Evolutionary conservation across 2,888 invertebrate genomes (phyloP).

Genomic region (Muschampia plurimacula): DNA sequence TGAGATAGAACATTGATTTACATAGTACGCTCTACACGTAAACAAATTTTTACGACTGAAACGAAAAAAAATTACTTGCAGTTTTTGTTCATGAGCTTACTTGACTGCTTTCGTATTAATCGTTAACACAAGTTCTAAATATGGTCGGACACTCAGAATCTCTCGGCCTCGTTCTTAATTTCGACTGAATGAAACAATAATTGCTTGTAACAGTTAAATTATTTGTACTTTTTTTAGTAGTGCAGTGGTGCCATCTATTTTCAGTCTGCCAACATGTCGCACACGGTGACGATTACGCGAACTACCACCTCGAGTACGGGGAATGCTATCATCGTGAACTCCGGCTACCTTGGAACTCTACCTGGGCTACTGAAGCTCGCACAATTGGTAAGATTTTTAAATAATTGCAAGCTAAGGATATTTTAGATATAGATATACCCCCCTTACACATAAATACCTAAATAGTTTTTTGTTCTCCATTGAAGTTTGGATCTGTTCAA

Average conservation of each 20-base stretch:
- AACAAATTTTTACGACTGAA: too few species aligned
- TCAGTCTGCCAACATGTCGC: conserved; percentile 89
- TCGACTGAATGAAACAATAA: neutral
- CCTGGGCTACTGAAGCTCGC: conserved; percentile 93
- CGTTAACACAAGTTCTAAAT: neutral
- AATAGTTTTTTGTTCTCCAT: too few species aligned
- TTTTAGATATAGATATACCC: too few species aligned
- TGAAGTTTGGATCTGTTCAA: too few species aligned
- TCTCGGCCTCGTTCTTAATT: neutral
- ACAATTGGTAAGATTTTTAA: conserved; percentile 88
- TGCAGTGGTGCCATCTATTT: conserved; percentile 13
- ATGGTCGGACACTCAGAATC: neutral
- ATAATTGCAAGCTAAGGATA: too few species aligned
- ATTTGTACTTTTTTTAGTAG: neutral
- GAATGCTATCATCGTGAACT: conserved; percentile 92
- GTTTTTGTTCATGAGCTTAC: neutral
- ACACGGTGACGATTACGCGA: conserved; percentile 94
- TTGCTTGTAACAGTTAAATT: neutral
- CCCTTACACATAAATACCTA: too few species aligned
- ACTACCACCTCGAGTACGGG: conserved; percentile 92
- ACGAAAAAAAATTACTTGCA: too few species aligned
- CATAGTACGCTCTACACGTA: too few species aligned
- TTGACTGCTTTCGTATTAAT: neutral
- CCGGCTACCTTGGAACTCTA: conserved; percentile 91
- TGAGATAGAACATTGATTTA: too few species aligned